Percentiles rank a stretch among this genome's conserved stretches.
Evolutionary conservation across 2,888 invertebrate species (phyloP).

Genomic region (Andrena minutula): DNA sequence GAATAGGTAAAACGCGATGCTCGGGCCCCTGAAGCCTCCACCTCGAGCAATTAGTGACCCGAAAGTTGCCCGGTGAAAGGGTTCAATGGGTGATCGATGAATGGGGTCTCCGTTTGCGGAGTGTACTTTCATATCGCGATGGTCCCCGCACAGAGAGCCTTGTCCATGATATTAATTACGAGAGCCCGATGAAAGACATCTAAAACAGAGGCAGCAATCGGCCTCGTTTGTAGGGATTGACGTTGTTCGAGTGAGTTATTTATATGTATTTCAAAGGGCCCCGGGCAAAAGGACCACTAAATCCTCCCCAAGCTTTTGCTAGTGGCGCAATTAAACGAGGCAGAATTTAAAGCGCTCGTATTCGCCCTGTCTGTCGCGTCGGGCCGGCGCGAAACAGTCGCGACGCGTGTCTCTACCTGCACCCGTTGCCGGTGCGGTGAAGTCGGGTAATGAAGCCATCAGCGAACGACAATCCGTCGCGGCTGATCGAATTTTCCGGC

Average conservation of each 20-base stretch:
- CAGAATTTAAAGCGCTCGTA: too few species aligned
- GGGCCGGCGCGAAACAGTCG: too few species aligned
- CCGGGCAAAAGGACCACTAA: too few species aligned
- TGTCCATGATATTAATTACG: neutral
- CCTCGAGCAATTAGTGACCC: slow-evolving; percentile 39
- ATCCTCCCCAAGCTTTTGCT: too few species aligned
- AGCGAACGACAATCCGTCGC: slow-evolving; percentile 62
- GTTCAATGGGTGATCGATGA: slow-evolving; percentile 35
- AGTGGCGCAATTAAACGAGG: too few species aligned
- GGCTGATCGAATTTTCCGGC: slow-evolving; percentile 69
- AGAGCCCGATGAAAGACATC: slow-evolving; percentile 6
- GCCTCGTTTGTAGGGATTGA: too few species aligned
- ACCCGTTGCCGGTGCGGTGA: slow-evolving; percentile 5
- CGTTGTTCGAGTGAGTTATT: too few species aligned
- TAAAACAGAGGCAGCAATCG: neutral
- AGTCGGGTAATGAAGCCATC: slow-evolving; percentile 63
- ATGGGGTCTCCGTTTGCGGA: slow-evolving; percentile 4
- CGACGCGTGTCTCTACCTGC: neutral
- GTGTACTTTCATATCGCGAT: slow-evolving; percentile 7
- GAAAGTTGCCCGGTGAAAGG: slow-evolving; percentile 27
- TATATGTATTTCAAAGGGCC: too few species aligned
- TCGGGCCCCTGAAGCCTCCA: neutral
- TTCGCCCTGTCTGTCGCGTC: too few species aligned
- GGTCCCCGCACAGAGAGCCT: neutral
- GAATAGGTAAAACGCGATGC: slow-evolving; percentile 29